phyloP scores from a whole-genome alignment of 1,140 invertebrate species.

The Phymastichus coffea region DNA sequence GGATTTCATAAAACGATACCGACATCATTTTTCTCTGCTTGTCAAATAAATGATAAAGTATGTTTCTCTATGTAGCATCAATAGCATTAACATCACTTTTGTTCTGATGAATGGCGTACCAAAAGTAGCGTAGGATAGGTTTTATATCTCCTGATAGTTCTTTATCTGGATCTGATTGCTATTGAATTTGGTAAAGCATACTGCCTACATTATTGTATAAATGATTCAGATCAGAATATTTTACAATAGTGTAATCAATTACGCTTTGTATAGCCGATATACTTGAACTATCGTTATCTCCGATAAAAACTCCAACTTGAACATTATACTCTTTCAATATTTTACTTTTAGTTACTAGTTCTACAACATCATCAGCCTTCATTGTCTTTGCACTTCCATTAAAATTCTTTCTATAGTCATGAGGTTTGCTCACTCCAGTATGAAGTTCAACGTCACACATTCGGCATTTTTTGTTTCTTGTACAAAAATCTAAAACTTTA shows the following conservation, averaged over 20 bases:
- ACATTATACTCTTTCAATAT: conserved; percentile 1
- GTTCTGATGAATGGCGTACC: conserved; percentile 1
- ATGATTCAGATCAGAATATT: conserved; percentile 16
- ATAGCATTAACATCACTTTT: neutral
- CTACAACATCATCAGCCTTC: conserved; percentile 3
- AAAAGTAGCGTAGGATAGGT: conserved; percentile 4
- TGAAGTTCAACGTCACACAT: conserved; percentile 5
- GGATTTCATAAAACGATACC: conserved; percentile 5
- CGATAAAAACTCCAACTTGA: conserved; percentile 5
- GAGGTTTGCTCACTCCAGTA: neutral
- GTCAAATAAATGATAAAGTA: conserved; percentile 2
- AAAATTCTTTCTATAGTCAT: conserved; percentile 19
- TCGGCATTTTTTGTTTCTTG: conserved; percentile 13
- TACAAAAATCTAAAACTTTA: neutral
- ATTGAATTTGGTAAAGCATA: neutral
- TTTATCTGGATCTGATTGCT: neutral
- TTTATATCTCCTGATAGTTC: conserved; percentile 1
- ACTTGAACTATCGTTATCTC: neutral
- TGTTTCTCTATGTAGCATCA: neutral
- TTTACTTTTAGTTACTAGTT: conserved; percentile 6
- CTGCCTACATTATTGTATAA: neutral
- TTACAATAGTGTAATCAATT: conserved; percentile 2
- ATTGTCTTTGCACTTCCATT: conserved; percentile 14
- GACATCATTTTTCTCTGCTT: neutral
- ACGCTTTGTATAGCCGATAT: conserved; percentile 1